Evolutionary conservation across 1,140 invertebrate species (phyloP), one percentile per base, ranked within the genome.

Genomic region (Whitmania pigra): DNA sequence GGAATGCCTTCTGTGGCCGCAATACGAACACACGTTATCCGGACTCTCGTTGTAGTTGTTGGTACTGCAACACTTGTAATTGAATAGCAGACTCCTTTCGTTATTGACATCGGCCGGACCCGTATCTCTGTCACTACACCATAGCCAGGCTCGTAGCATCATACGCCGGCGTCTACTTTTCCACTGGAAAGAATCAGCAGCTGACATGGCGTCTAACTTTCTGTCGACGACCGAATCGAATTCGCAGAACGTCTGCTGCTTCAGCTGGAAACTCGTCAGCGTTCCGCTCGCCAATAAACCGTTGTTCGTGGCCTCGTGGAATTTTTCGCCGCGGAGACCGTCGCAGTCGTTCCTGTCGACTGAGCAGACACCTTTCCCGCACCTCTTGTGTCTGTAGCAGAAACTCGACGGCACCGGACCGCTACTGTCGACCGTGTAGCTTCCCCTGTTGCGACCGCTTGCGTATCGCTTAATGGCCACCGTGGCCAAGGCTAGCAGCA

Each of bases 401-500:
- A 49, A 49, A 49, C 43, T 49, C 43, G 43, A 49, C 11, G 43
- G 43, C 13, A 49, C 43, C 43, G 43, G 43, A 49, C 43, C 43
- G 9, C 43, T 49, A 11, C 11, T 49, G 29, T 63, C 57, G 57
- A 63, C 57, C 7, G 29, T 63, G 57, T 63, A 63, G 57, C 57
- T 63, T 22, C 57, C 57, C 11, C 57, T 25, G 57, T 63, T 63
- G 22, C 57, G 57, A 63, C 57, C 57, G 15, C 57, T 63, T 22
- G 22, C 22, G 29, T 31, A 25, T 63, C 57, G 57, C 20, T 63
- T 63, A 15, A 22, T 25, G 57, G 57, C 57, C 57, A n/a, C 57
- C 3, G 20, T 20, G 11, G 29, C 29, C 18, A 63, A 63, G 29
- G 29, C 29, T 15, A 63, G 11, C 9, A 22, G 29, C 11, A 31